Percentiles rank a stretch among this genome's conserved stretches.
These are phyloP conservation scores for Micropoecilia bifurca DNA, from an alignment of 2,797 vertebrate species.

Conservation along the genomic window DNA sequence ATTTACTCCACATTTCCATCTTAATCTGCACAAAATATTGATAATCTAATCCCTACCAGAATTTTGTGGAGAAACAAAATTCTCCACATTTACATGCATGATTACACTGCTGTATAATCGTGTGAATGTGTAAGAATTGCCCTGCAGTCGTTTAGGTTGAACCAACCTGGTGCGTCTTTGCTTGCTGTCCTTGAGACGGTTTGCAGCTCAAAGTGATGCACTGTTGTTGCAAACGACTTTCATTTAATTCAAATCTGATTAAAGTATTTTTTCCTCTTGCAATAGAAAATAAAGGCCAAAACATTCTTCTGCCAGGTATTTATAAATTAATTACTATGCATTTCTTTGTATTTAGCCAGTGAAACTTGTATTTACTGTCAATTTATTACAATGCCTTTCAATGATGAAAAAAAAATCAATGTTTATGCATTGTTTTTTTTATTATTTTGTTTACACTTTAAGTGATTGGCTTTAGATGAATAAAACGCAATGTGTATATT, in stretches of 20 bases:
- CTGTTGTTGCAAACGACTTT: not conserved
- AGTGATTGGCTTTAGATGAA: constrained; percentile 45
- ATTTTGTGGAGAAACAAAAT: too few relatives aligned
- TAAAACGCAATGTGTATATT: constrained; percentile 25
- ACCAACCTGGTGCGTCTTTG: not conserved
- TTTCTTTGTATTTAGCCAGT: constrained; percentile 39
- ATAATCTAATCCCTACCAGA: not conserved
- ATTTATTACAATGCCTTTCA: constrained; percentile 54
- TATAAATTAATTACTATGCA: constrained; percentile 63
- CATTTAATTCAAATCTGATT: not conserved
- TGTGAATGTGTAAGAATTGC: not conserved
- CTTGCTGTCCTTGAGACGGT: not conserved
- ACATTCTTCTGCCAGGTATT: constrained; percentile 4
- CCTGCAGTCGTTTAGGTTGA: not conserved
- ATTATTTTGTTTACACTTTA: constrained; percentile 40
- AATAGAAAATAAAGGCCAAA: not conserved
- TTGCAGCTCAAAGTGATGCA: not conserved
- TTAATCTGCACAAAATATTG: not conserved
- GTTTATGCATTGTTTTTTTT: constrained; percentile 45
- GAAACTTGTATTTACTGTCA: constrained; percentile 20
- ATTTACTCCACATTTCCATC: not conserved
- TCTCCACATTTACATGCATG: too few relatives aligned
- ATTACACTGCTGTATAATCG: not conserved
- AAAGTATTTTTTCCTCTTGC: not conserved
- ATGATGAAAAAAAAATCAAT: constrained; percentile 6